phyloP scores from a whole-genome alignment of 2,797 vertebrate genomes.

The Enoplosus armatus region DNA sequence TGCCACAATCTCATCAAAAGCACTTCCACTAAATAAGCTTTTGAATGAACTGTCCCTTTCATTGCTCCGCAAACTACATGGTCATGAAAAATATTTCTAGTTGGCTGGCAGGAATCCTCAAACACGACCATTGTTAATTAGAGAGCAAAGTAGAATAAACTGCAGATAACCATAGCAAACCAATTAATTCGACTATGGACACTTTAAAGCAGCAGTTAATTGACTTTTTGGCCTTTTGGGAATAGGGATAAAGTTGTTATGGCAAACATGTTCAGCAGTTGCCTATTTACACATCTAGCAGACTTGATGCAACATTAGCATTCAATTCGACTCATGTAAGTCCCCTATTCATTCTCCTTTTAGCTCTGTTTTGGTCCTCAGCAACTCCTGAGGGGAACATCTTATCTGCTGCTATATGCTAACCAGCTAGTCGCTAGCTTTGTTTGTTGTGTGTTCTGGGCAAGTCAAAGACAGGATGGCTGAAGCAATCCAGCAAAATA shows the following conservation, averaged over 20 bases:
- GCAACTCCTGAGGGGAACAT: neutral
- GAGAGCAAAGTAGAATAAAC: neutral
- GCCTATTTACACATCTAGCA: neutral
- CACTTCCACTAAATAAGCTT: neutral
- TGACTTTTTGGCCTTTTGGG: neutral
- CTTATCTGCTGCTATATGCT: neutral
- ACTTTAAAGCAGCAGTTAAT: neutral
- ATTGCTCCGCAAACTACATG: neutral
- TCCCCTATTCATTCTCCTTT: neutral
- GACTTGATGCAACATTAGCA: neutral
- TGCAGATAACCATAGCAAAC: neutral
- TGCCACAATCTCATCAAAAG: neutral
- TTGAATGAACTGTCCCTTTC: neutral
- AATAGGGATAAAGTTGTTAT: neutral
- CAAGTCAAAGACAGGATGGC: no score
- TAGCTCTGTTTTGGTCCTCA: neutral
- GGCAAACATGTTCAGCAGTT: neutral
- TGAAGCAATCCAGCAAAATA: slow-evolving; percentile 6
- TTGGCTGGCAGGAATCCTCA: neutral
- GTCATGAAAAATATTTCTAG: neutral
- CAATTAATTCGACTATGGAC: neutral
- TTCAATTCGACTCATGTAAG: neutral
- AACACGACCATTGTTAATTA: neutral
- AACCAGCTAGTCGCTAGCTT: neutral
- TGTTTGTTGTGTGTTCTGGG: neutral